phyloP scores from a whole-genome alignment of 1,140 invertebrate genomes.

The Neelides sp. region DNA sequence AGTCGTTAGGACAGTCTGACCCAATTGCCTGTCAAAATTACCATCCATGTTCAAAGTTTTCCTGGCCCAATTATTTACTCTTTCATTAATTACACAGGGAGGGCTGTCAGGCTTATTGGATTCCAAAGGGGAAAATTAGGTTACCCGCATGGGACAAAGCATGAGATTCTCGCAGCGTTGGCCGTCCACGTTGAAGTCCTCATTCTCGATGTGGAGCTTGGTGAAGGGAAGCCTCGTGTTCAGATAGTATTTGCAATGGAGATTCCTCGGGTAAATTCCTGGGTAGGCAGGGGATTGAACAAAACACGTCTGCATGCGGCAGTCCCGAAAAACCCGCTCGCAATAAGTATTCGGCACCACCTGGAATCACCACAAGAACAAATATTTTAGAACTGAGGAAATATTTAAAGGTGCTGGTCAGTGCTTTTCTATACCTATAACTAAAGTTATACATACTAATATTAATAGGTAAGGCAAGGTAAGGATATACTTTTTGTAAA shows the following conservation, averaged over 20 bases:
- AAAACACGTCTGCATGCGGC: constrained; percentile 73
- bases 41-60: too few species aligned
- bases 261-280: constrained; percentile 73
- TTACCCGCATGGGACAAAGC: constrained; percentile 84
- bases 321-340: constrained; percentile 69
- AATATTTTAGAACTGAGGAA: too few species aligned
- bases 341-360: constrained; percentile 62
- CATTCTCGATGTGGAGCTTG: constrained; percentile 81
- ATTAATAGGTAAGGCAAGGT: too few species aligned
- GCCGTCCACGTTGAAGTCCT: constrained; percentile 85
- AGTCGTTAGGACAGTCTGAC: constrained; percentile 79
- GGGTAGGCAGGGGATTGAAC: constrained; percentile 84
- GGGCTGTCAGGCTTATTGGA: constrained; percentile 45
- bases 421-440: too few species aligned
- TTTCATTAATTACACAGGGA: too few species aligned
- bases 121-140: constrained; percentile 72
- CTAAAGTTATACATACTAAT: too few species aligned
- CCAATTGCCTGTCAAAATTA: constrained; percentile 29
- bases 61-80: too few species aligned
- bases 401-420: too few species aligned
- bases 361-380: constrained; percentile 11
- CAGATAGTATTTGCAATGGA: constrained; percentile 76
- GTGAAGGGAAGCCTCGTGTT: constrained; percentile 76
- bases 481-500: too few species aligned
- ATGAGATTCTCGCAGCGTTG: constrained; percentile 87